phyloP scores from a whole-genome alignment of 2,797 vertebrate genomes.

The Peromyscus melanophrys region DNA sequence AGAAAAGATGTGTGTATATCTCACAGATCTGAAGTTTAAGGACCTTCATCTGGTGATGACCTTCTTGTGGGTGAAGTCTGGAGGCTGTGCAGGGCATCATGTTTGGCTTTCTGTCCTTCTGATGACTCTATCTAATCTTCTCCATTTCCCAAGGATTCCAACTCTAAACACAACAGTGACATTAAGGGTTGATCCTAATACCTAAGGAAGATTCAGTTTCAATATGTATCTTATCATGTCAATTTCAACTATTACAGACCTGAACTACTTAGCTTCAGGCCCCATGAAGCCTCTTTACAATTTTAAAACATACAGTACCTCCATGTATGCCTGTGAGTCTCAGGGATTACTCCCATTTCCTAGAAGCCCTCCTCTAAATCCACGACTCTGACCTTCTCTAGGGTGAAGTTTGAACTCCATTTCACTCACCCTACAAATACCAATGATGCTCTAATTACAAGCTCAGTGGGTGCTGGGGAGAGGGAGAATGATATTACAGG shows the following conservation, averaged over 20 bases:
- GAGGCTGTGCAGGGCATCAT: too few species aligned
- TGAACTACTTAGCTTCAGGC: background rate
- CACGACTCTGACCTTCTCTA: background rate
- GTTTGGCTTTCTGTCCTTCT: background rate
- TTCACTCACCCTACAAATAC: background rate
- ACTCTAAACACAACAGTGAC: background rate
- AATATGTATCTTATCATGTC: background rate
- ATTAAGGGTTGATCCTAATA: background rate
- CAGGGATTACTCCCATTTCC: background rate
- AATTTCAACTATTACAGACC: background rate
- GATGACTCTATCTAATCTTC: background rate
- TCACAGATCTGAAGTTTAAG: background rate
- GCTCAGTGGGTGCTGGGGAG: background rate
- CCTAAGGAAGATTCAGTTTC: background rate
- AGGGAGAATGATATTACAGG: background rate
- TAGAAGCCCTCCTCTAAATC: background rate
- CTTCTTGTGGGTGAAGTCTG: background rate
- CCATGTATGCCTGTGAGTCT: fast-evolving
- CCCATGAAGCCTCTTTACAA: background rate
- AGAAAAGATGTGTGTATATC: background rate
- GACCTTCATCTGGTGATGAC: background rate
- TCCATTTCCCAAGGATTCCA: background rate
- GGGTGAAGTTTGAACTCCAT: background rate
- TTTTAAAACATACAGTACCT: background rate
- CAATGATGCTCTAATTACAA: background rate